Base-by-base conservation (phyloP, 2,113 vertebrate genomes). In the Triplophysa tibetana region DNA sequence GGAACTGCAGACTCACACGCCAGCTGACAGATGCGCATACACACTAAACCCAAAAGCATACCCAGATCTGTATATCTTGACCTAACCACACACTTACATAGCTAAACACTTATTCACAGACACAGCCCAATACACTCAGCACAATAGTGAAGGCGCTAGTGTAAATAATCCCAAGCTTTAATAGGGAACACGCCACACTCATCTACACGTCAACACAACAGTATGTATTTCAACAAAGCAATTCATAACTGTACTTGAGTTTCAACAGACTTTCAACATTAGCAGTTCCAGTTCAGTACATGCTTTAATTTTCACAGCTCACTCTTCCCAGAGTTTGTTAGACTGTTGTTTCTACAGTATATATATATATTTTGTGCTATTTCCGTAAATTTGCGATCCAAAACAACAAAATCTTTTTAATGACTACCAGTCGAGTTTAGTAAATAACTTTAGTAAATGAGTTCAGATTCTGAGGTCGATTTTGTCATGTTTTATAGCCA, bases 181-280 rank as follows among this genome's bases (percentile, higher is more conserved):
- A 52, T 65, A 48, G 33, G 58, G 26, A 79, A 67, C 75, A 14
- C 26, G 43, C 70, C 26, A 21, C 79, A 64, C 67, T 76, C 52
- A 63, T 87, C 77, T 68, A 56, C 75, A 69, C 64, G 60, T 85
- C 83, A 80, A 77, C 85, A 70, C 83, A 66, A 60, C 48, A 2
- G 62, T 81, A 45, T 58, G 43, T 68, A 77, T 69, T 65, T 81
- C 78, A 80, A 14, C 81, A 73, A 50, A 78, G 41, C 65, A 43
- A 82, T 85, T 82, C 77, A 76, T 61, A 70, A 63, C 62, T 16
- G n/a, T 41, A 17, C 48, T 70, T 67, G 8, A 68, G 65, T 58
- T 78, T 75, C 56, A 38, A 75, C 48, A 38, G 33, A 33, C 70
- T 67, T 52, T 69, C 81, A 79, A 50, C 58, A 81, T 75, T 69